Evolutionary conservation across 2,113 vertebrate species (phyloP).

Genomic region (Antechinus flavipes): DNA sequence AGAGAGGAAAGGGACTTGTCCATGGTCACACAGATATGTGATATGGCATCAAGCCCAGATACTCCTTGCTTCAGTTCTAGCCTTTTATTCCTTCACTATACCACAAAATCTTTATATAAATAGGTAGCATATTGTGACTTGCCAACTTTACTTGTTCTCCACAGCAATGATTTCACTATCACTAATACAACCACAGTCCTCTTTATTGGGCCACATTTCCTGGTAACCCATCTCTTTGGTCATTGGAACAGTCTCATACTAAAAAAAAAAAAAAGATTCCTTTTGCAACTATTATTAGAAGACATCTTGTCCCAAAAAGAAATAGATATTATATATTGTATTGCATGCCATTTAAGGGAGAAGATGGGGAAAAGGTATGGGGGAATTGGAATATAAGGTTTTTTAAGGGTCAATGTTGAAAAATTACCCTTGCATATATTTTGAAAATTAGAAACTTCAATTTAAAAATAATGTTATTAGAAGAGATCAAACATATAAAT

Average conservation of each 20-base stretch:
- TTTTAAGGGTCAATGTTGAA: too few species aligned
- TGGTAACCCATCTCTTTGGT: constrained; percentile 77
- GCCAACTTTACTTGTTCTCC: neutral
- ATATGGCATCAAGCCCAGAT: neutral
- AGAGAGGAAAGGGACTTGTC: neutral
- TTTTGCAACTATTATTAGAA: neutral
- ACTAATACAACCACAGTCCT: constrained; percentile 74
- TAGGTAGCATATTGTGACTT: neutral
- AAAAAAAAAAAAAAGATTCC: neutral
- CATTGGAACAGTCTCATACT: constrained; percentile 65
- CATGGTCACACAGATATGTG: too few species aligned
- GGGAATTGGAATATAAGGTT: too few species aligned
- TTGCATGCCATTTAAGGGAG: too few species aligned
- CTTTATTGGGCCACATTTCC: constrained; percentile 75
- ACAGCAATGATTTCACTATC: constrained; percentile 65
- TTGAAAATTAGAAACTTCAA: too few species aligned
- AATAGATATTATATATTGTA: neutral
- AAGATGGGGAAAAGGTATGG: too few species aligned
- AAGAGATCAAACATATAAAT: neutral
- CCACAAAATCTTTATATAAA: neutral
- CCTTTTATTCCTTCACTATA: neutral
- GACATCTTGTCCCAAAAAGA: neutral
- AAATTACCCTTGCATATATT: too few species aligned
- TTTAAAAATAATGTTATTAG: neutral
- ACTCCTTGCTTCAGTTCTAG: neutral